These are phyloP conservation scores for Heliconius eleuchia DNA, from an alignment of 1,140 invertebrate species.

Conservation along the genomic window DNA sequence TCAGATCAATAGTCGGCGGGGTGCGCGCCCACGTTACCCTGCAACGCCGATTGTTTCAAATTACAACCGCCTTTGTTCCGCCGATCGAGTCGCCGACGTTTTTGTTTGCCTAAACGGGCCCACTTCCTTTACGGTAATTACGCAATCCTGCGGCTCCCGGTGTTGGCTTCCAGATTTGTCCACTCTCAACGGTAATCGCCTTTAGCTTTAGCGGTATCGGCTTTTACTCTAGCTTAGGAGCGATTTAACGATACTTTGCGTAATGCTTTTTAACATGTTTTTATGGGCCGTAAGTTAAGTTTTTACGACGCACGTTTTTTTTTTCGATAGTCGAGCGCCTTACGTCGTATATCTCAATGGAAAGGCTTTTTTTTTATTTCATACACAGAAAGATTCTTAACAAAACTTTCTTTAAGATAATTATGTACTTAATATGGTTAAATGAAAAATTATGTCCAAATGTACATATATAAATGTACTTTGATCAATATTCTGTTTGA, in stretches of 20 bases:
- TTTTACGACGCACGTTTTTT: slow-evolving; percentile 20
- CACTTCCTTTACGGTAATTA: slow-evolving; percentile 78
- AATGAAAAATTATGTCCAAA: not conserved
- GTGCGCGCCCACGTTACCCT: slow-evolving; percentile 66
- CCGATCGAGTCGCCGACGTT: slow-evolving; percentile 73
- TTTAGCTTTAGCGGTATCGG: slow-evolving; percentile 33
- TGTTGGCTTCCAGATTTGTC: slow-evolving; percentile 55
- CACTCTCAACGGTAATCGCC: slow-evolving; percentile 30
- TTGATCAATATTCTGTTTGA: not conserved
- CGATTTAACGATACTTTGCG: slow-evolving; percentile 24
- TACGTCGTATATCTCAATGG: slow-evolving; percentile 2
- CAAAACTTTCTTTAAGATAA: not conserved
- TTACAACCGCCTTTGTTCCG: slow-evolving; percentile 76
- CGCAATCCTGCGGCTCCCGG: slow-evolving; percentile 62
- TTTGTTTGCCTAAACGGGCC: slow-evolving; percentile 72
- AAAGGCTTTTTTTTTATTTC: not conserved
- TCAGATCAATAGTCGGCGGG: slow-evolving; percentile 78
- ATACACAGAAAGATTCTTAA: not conserved
- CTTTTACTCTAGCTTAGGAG: slow-evolving; percentile 16
- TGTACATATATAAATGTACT: not conserved
- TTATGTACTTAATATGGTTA: too few relatives aligned
- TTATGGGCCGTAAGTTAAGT: slow-evolving; percentile 17
- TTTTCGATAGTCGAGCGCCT: slow-evolving; percentile 2
- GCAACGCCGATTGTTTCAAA: slow-evolving; percentile 78
- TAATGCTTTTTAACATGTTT: slow-evolving; percentile 23